These are phyloP conservation scores for Archips crataeganus DNA, from an alignment of 2,888 invertebrate species.

Conservation along the genomic window DNA sequence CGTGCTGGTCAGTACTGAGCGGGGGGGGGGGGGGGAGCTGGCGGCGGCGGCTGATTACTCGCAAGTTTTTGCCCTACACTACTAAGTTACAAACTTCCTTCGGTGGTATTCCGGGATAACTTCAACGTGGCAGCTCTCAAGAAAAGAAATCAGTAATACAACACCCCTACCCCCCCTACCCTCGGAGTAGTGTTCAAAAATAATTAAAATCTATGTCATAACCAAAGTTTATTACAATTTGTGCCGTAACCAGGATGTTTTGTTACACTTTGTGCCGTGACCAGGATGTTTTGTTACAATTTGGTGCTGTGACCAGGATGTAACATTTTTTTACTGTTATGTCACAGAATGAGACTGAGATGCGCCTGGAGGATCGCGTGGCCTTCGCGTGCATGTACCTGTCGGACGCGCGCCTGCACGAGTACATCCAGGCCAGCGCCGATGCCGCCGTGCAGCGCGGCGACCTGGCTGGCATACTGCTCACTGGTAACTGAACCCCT, in stretches of 20 bases:
- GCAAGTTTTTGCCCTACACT: too few relatives aligned
- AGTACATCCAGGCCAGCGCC: conserved; percentile 91
- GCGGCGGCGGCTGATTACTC: too few relatives aligned
- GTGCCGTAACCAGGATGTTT: neutral
- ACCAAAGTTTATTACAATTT: neutral
- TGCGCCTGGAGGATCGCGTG: conserved; percentile 94
- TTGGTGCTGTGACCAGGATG: neutral
- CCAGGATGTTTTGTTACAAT: neutral
- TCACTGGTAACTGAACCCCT: conserved; percentile 89
- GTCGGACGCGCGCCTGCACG: conserved; percentile 91
- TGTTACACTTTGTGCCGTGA: neutral
- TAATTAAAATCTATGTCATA: too few relatives aligned
- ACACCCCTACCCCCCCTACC: too few relatives aligned
- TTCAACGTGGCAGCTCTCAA: too few relatives aligned
- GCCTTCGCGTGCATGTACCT: conserved; percentile 96
- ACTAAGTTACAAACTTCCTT: too few relatives aligned
- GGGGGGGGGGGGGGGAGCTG: too few relatives aligned
- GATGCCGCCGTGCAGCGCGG: conserved; percentile 91
- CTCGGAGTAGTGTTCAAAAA: too few relatives aligned
- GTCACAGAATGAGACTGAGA: conserved; percentile 91
- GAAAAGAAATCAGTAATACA: too few relatives aligned
- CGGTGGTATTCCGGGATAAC: too few relatives aligned
- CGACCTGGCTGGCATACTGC: conserved; percentile 92
- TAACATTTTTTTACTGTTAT: too few relatives aligned
- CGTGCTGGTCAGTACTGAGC: conserved; percentile 55